Evolutionary conservation across 2,113 vertebrate genomes (phyloP).

Genomic region (Furnarius figulus): DNA sequence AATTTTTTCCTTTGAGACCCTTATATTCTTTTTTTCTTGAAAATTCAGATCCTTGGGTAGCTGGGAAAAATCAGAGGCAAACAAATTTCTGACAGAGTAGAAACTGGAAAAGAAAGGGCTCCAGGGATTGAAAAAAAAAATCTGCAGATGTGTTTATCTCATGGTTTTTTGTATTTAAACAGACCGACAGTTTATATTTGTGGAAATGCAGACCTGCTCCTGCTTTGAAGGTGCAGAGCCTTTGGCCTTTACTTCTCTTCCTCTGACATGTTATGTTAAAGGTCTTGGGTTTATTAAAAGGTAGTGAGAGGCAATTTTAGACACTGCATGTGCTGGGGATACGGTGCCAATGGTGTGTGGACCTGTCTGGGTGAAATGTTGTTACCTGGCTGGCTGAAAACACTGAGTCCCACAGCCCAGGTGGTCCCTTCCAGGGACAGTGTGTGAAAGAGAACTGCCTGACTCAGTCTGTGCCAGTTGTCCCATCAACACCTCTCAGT

Average conservation of each 20-base stretch:
- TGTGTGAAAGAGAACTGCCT: not conserved
- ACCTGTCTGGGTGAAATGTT: not conserved
- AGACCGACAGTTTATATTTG: not conserved
- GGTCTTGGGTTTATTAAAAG: not conserved
- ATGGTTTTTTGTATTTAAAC: not conserved
- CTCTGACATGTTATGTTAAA: not conserved
- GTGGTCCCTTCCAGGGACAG: not conserved
- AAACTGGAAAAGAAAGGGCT: not conserved
- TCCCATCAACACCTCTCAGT: not conserved
- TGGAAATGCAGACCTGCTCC: not conserved
- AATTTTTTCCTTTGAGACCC: not conserved
- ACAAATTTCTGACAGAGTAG: not conserved
- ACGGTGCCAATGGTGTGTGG: fast-evolving
- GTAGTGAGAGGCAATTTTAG: not conserved
- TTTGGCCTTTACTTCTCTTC: not conserved
- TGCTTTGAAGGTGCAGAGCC: not conserved
- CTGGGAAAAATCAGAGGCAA: not conserved
- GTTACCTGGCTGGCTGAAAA: not conserved
- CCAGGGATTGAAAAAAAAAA: not conserved
- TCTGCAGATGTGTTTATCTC: not conserved
- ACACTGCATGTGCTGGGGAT: not conserved
- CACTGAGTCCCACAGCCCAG: fast-evolving
- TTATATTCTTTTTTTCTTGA: not conserved
- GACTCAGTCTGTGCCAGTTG: not conserved
- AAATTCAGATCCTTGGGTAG: not conserved